Evolutionary conservation across 2,888 invertebrate genomes (phyloP).

Genomic region (Drosophila buzzatii): DNA sequence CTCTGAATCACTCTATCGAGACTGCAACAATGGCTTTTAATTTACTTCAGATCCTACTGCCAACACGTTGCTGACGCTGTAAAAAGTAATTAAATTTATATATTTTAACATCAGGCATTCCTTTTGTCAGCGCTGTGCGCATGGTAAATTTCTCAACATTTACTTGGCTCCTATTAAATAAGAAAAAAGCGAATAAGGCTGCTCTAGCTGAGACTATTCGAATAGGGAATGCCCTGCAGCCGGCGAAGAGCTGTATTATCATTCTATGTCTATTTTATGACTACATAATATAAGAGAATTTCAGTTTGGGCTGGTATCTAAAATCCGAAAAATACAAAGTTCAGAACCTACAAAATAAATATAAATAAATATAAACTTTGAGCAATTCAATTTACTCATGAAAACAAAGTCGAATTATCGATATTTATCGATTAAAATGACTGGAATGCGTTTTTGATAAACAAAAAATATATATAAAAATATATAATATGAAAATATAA

Average conservation of each 20-base stretch:
- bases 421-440: neutral
- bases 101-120: conserved; percentile 24
- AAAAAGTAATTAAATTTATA: conserved; percentile 47
- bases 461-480: neutral
- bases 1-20: neutral
- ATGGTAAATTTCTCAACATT: conserved; percentile 30
- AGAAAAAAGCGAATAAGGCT: neutral
- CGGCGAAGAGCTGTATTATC: neutral
- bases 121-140: conserved; percentile 6
- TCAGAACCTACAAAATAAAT: neutral
- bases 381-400: neutral
- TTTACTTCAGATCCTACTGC: neutral
- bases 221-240: neutral
- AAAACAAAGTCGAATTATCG: neutral
- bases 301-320: neutral
- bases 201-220: neutral
- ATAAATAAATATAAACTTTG: too few relatives aligned
- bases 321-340: neutral
- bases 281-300: too few relatives aligned
- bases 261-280: too few relatives aligned
- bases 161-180: conserved; percentile 40
- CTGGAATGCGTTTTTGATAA: neutral
- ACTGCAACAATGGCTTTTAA: conserved; percentile 1
- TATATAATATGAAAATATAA: too few relatives aligned
- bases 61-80: conserved; percentile 5